A percentile compares a stretch with the other conserved stretches of the same genome.
Evolutionary conservation across 2,113 vertebrate species (phyloP).

Genomic region (Actenoides hombroni): DNA sequence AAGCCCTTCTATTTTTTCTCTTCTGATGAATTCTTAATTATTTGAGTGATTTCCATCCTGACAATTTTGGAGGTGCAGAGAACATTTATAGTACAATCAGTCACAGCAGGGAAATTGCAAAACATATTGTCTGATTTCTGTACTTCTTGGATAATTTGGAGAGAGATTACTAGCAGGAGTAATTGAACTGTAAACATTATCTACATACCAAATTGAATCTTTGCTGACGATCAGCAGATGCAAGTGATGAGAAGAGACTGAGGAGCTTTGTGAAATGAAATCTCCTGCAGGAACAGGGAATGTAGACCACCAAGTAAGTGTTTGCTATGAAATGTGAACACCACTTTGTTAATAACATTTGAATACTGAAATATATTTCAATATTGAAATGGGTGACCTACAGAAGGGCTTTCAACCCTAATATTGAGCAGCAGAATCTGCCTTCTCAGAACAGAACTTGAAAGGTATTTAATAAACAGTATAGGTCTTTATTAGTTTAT

Average conservation of each 20-base stretch:
- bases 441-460: not conserved
- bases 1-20: not conserved
- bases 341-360: not conserved
- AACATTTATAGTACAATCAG: not conserved
- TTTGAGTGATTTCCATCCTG: not conserved
- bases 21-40: not conserved
- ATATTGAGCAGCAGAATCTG: not conserved
- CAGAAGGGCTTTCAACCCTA: not conserved
- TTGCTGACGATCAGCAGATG: not conserved
- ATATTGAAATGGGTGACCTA: not conserved
- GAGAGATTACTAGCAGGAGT: not conserved
- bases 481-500: not conserved
- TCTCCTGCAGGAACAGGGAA: not conserved
- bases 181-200: not conserved
- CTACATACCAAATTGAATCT: not conserved
- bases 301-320: not conserved
- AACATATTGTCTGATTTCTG: not conserved
- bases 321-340: not conserved
- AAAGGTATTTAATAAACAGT: not conserved
- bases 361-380: not conserved
- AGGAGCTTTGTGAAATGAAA: not conserved
- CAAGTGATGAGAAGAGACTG: not conserved
- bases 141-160: not conserved
- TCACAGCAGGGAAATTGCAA: not conserved
- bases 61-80: not conserved